Evolutionary conservation across 2,888 invertebrate species (phyloP), one percentile per base, ranked within the genome.

Genomic region (Deroplatys truncata): DNA sequence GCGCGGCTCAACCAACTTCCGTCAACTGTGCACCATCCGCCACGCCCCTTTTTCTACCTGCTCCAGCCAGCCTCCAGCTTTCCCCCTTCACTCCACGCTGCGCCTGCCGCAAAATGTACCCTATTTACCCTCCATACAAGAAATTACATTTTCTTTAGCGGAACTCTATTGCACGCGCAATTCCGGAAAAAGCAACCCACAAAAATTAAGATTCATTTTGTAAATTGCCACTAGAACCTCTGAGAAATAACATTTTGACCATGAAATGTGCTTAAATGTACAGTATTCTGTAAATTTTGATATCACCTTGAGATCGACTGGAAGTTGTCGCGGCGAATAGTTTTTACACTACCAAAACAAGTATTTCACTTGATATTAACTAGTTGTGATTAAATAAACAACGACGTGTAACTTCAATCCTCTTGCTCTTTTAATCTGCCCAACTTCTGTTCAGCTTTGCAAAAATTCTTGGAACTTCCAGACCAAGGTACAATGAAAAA

Each of bases 1-100:
- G 28, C n/a, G n/a, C 43, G 56, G 49, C 28, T 85, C 85, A n/a
- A 28, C n/a, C 56, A 85, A 85, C 49, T 72, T 72, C 56, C 56
- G 56, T 72, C 56, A 72, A 72, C 56, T 72, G 20, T 85, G 85
- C 28, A 25, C 56, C 56, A 87, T 82, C 29, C 16, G 84, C 90
- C 85, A 88, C 88, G 88, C 90, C 88, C 88, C 25, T 84, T n/a
- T 72, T 72, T 84, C 88, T 82, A 85, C 88, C 88, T 88, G 82
- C n/a, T n/a, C 20, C 89, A 88, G 83, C 90, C 83, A 31, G 88
- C 88, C 82, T 20, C 3, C 85, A 72, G 82, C n/a, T 82, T 82
- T 25, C 56, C 56, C 56, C 56, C 43, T 72, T 20, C 56, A 72
- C 56, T 72, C 56, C 56, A 72, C 56, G 56, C 56, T 72, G 56